phyloP scores from a whole-genome alignment of 2,797 vertebrate species.

The Coilia nasus region DNA sequence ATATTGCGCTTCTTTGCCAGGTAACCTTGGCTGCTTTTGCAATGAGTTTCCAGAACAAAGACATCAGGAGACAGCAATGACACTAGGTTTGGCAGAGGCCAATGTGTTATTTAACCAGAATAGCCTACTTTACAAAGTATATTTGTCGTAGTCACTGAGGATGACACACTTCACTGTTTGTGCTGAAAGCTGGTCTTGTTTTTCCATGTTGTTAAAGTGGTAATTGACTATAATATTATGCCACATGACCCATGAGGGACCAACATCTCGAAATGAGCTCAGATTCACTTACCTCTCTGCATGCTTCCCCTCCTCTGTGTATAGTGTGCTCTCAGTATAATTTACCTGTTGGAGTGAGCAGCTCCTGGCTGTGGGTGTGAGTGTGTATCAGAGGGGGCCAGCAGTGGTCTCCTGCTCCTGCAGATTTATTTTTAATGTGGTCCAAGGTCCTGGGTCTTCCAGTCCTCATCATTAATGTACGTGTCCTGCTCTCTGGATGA shows the following conservation, averaged over 20 bases:
- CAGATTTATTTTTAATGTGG: slow-evolving; percentile 61
- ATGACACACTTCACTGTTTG: neutral
- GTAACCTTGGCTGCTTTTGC: neutral
- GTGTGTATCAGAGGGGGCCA: neutral
- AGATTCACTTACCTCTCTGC: neutral
- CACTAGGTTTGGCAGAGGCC: neutral
- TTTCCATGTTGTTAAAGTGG: neutral
- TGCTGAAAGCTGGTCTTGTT: neutral
- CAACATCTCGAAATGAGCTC: neutral
- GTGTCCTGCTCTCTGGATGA: slow-evolving; percentile 46
- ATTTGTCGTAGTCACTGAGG: neutral
- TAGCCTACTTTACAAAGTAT: neutral
- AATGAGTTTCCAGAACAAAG: neutral
- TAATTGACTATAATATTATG: neutral
- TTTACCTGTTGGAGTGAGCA: neutral
- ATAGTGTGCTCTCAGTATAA: neutral
- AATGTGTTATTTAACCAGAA: neutral
- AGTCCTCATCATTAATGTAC: slow-evolving; percentile 49
- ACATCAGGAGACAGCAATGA: neutral
- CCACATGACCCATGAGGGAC: neutral
- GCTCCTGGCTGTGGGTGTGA: neutral
- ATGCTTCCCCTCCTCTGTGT: neutral
- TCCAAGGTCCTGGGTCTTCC: slow-evolving; percentile 50
- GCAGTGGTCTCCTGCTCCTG: slow-evolving; percentile 26
- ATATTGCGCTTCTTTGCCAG: neutral